Conservation (phyloP, 2,797 vertebrate species). For the Pteropus rufus region DNA sequence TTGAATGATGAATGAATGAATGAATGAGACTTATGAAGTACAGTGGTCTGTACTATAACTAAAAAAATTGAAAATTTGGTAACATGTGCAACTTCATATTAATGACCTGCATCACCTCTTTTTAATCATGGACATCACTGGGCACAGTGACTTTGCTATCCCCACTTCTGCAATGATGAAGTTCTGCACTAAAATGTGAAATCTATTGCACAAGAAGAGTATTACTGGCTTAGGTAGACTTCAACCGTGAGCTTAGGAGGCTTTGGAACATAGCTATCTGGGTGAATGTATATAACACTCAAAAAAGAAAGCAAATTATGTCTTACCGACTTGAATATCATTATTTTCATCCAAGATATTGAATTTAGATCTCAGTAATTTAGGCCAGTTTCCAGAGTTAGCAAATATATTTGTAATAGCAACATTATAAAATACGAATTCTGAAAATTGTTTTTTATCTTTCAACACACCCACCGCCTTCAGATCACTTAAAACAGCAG, state of each 20-base stretch:
- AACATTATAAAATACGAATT: slow-evolving; percentile 12
- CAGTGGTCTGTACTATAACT: background rate
- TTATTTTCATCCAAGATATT: slow-evolving; percentile 3
- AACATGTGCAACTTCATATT: background rate
- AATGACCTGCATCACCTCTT: background rate
- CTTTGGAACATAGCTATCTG: background rate
- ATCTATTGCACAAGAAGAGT: background rate
- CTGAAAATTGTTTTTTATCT: background rate
- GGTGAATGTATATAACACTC: background rate
- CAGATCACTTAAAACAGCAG: background rate
- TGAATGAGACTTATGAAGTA: background rate
- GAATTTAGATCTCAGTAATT: background rate
- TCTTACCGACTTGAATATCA: background rate
- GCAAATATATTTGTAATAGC: background rate
- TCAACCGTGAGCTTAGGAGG: background rate
- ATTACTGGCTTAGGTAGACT: background rate
- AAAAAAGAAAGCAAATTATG: background rate
- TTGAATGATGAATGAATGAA: background rate
- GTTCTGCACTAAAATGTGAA: background rate
- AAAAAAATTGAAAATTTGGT: background rate
- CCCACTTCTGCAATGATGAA: background rate
- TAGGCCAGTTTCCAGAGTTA: background rate
- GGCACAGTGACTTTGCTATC: background rate
- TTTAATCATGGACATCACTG: background rate
- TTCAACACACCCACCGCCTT: background rate